These are phyloP conservation scores for Chitala chitala DNA, from an alignment of 2,113 vertebrate genomes.

Conservation along the genomic window DNA sequence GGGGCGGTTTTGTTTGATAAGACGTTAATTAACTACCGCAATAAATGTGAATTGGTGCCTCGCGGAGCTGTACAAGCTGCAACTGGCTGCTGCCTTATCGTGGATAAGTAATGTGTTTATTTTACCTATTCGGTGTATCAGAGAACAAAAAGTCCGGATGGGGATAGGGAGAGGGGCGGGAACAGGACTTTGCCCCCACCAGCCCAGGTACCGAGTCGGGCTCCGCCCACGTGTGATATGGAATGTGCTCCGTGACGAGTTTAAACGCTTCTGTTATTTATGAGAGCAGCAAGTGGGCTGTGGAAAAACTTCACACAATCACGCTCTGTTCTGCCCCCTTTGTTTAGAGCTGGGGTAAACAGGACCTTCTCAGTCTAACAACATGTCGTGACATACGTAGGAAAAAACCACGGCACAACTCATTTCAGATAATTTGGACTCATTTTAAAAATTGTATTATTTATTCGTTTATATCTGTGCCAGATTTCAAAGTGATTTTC, in stretches of 20 bases:
- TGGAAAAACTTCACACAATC: not conserved
- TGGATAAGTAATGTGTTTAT: not conserved
- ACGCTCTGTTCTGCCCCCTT: not conserved
- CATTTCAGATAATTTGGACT: not conserved
- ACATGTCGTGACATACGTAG: not conserved
- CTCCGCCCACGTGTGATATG: not conserved
- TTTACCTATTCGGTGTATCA: not conserved
- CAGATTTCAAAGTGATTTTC: not conserved
- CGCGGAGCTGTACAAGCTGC: not conserved
- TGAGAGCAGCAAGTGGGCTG: not conserved
- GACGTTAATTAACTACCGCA: not conserved
- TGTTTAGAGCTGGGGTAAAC: not conserved
- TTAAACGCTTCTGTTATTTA: not conserved
- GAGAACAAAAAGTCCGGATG: not conserved
- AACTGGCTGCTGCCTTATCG: not conserved
- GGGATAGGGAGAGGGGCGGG: not conserved
- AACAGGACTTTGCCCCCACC: constrained; percentile 35
- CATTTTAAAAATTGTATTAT: not conserved
- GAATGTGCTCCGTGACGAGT: not conserved
- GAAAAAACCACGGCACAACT: constrained; percentile 4
- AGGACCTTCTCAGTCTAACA: not conserved
- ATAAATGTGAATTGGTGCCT: not conserved
- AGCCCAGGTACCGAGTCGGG: not conserved
- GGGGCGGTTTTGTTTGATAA: not conserved
- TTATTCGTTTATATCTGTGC: not conserved